Evolutionary conservation across 2,888 invertebrate species (phyloP).

Genomic region (Podabrus alpinus): DNA sequence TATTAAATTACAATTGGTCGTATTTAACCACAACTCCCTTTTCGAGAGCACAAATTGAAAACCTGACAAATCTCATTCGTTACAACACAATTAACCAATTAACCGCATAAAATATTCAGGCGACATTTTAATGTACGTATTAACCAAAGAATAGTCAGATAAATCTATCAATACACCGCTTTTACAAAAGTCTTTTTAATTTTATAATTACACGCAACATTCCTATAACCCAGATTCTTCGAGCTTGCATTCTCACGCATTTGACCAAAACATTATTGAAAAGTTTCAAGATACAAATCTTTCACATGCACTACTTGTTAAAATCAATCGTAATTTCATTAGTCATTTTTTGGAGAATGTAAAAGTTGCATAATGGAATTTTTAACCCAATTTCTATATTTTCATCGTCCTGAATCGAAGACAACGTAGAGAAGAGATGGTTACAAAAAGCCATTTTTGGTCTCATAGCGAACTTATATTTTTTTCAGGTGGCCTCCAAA

Average conservation of each 20-base stretch:
- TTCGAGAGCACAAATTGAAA: not conserved
- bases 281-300: constrained; percentile 3
- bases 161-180: constrained; percentile 1
- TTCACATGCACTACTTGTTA: not conserved
- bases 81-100: not conserved
- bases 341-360: not conserved
- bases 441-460: too few relatives aligned
- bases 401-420: not conserved
- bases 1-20: not conserved
- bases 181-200: not conserved
- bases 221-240: constrained; percentile 19
- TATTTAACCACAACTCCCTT: not conserved
- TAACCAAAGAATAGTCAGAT: not conserved
- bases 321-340: not conserved
- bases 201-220: constrained; percentile 10
- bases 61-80: not conserved
- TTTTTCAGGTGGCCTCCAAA: too few relatives aligned
- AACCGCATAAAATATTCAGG: not conserved
- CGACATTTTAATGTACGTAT: not conserved
- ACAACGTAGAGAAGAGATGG: too few relatives aligned
- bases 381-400: not conserved
- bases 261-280: constrained; percentile 20
- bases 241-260: constrained; percentile 20
- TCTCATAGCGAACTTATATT: too few relatives aligned
- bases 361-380: not conserved